These are phyloP conservation scores for Falcunculus frontatus DNA, from an alignment of 2,113 vertebrate species.

Conservation along the genomic window DNA sequence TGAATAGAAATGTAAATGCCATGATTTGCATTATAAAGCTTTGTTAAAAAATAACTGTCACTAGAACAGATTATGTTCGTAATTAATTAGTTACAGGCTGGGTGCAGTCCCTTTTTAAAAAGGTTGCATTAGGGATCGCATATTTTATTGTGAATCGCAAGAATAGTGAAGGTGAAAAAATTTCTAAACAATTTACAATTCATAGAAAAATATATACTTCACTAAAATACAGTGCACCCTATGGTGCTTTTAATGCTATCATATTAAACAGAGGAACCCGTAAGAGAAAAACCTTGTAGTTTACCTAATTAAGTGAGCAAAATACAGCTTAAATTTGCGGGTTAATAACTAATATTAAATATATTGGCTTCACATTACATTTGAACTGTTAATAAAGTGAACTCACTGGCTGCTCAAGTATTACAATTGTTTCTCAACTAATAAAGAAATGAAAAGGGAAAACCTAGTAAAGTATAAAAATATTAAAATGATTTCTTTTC, in stretches of 20 bases:
- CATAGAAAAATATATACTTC: not conserved
- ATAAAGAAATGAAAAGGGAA: not conserved
- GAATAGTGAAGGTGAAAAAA: slow-evolving; percentile 17
- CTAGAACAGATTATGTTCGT: slow-evolving; percentile 55
- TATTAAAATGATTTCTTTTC: not conserved
- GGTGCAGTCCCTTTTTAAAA: slow-evolving; percentile 40
- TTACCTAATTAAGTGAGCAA: slow-evolving; percentile 59
- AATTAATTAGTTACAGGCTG: slow-evolving; percentile 67
- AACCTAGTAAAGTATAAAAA: not conserved
- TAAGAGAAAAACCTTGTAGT: slow-evolving; percentile 20
- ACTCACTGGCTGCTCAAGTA: slow-evolving; percentile 2
- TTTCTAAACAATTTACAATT: slow-evolving; percentile 3
- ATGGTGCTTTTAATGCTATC: slow-evolving; percentile 10
- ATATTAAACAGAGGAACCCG: not conserved
- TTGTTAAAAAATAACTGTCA: slow-evolving; percentile 55
- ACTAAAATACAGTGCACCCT: not conserved
- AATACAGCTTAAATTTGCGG: slow-evolving; percentile 47
- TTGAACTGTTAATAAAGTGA: slow-evolving; percentile 56
- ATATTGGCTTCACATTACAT: slow-evolving; percentile 34
- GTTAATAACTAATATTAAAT: slow-evolving; percentile 59
- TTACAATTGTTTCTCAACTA: slow-evolving; percentile 22
- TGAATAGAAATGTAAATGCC: slow-evolving; percentile 59
- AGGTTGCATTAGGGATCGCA: not conserved
- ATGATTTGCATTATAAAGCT: slow-evolving; percentile 52
- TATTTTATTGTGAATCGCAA: slow-evolving; percentile 8